These are phyloP conservation scores for Limnothrissa miodon DNA, from an alignment of 2,113 vertebrate genomes.

Conservation along the genomic window DNA sequence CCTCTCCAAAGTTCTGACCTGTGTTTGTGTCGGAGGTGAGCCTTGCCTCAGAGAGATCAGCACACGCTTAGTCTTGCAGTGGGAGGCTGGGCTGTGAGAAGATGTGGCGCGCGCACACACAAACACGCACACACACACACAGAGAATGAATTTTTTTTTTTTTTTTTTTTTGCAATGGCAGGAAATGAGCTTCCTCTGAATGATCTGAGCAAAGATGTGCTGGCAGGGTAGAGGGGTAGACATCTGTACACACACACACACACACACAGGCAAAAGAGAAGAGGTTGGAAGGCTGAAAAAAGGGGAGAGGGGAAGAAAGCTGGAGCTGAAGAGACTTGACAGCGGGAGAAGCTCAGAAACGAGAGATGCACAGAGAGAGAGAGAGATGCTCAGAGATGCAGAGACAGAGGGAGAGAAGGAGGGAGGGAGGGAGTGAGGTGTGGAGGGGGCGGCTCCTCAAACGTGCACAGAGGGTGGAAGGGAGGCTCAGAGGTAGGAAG, in stretches of 20 bases:
- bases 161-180: constrained; percentile 26
- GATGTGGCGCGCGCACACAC: not conserved
- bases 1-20: not conserved
- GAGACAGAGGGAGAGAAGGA: constrained; percentile 46
- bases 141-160: constrained; percentile 6
- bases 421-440: too few species aligned
- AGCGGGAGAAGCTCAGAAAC: not conserved
- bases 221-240: constrained; percentile 21
- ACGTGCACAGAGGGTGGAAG: constrained; percentile 38
- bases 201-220: constrained; percentile 32
- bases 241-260: not conserved
- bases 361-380: not conserved
- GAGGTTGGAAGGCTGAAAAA: not conserved
- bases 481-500: not conserved
- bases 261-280: not conserved
- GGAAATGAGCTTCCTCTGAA: constrained; percentile 41
- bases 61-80: not conserved
- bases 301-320: not conserved
- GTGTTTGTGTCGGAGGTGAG: not conserved
- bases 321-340: not conserved
- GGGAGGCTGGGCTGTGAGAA: not conserved
- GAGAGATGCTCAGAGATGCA: not conserved
- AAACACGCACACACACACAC: not conserved
- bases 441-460: not conserved
- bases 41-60: not conserved